phyloP scores from a whole-genome alignment of 53 echinoderm and acorn worm species.

The Luidia sarsii region DNA sequence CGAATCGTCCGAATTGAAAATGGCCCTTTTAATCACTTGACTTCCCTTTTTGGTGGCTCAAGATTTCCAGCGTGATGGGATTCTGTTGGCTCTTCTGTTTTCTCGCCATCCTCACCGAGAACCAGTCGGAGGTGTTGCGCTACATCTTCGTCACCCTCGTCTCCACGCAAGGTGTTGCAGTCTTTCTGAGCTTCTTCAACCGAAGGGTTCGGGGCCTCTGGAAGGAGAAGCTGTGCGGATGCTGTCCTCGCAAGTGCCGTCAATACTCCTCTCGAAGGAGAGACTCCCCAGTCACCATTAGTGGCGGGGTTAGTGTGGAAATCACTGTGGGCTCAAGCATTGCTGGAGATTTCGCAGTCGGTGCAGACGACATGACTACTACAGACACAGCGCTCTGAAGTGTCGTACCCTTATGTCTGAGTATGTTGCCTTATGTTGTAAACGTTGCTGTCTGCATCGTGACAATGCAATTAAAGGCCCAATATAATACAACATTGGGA shows the following conservation, averaged over 20 bases:
- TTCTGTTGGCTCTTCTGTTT: constrained; percentile 48
- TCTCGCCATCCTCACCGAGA: constrained; percentile 28
- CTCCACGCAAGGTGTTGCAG: constrained; percentile 60
- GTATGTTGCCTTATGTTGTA: too few relatives aligned
- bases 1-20: too few relatives aligned
- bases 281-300: too few relatives aligned
- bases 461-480: too few relatives aligned
- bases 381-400: too few relatives aligned
- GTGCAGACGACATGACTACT: too few relatives aligned
- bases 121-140: constrained; percentile 4
- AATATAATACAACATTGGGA: too few relatives aligned
- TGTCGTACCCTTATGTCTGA: too few relatives aligned
- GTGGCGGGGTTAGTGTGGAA: not conserved
- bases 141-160: constrained; percentile 67
- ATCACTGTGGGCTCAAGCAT: not conserved
- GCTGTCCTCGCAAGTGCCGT: not conserved
- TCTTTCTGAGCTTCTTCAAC: constrained; percentile 63
- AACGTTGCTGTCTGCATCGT: too few relatives aligned
- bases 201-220: constrained; percentile 23
- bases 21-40: too few relatives aligned
- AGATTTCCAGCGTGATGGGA: constrained; percentile 48
- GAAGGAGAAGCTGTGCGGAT: not conserved
- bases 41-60: not conserved
- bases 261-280: too few relatives aligned
- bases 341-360: too few relatives aligned